Base-by-base conservation (phyloP, 2,888 invertebrate species). In the Drosophila nr. medialis region DNA sequence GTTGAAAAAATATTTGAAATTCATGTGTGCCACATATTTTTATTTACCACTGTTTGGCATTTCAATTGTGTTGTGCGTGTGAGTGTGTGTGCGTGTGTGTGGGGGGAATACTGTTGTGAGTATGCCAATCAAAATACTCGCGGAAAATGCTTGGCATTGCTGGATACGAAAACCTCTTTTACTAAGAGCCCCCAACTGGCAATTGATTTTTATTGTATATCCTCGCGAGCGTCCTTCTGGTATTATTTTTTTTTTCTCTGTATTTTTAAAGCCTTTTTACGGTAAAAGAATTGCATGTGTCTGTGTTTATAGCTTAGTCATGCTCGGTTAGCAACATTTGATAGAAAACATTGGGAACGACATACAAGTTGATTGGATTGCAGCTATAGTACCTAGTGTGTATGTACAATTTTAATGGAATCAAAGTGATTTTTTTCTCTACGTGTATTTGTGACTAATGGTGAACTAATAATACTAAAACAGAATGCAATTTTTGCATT, bases 61-160 rank as follows among this genome's bases (percentile, higher is more conserved):
- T 85, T 83, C 86, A 81, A 84, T 84, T 83, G 87, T 72, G 65
- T 58, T 64, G 51, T 68, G 79, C 74, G 66, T 64, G 61, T 71
- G 64, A 58, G 15, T 4, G 29, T 40, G 50, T 11, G 32, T 51
- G 51, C 29, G 42, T 59, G 62, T 62, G 40, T 27, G 65, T 21
- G 13, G 27, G 49, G 49, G 11, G 7, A 4, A 7, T 24, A 24
- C 24, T 45, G 45, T 2, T 45, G 58, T 62, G 74, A 80, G 83
- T 81, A 81, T 75, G 89, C 85, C 89, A 87, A 87, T 87, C 87
- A 87, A 87, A 86, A 89, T 87, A 77, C 87, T 75, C 83, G 86
- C 87, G 89, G 80, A 81, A 89, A 85, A 86, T 89, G 69, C 86
- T 86, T 86, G 70, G 80, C 79, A 89, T 89, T 60, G 85, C 87